Evolutionary conservation across 2,888 invertebrate genomes (phyloP), one percentile per base, ranked within the genome.

Genomic region (Heliconius sara): DNA sequence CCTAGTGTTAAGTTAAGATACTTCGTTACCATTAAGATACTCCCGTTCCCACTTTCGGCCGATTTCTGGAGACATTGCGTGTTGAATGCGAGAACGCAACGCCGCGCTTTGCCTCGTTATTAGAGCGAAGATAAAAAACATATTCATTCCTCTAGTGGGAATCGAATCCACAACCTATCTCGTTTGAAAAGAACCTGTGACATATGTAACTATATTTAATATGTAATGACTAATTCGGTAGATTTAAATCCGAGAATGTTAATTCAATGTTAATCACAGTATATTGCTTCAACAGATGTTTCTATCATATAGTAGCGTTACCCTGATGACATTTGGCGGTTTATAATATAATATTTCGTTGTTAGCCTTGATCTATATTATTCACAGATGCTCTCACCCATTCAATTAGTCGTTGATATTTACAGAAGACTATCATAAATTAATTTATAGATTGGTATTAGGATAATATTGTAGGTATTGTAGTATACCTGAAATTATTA

Each of bases 321-420:
- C 87, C 81, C 86, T 82, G 82, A 78, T 90, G 87, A 82, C 86
- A 89, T 90, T 90, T 87, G 82, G 84, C 84, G 67, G 79, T 63
- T 81, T 72, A 83, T 86, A 84, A 85, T 85, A 82, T 84, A 84
- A 85, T 85, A 82, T 84, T 81, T 80, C 79, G 80, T 82, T 79
- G 74, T 72, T 39, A 80, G 80, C 83, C 84, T 83, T 84, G 84
- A 80, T 79, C 82, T 57, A 81, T 67, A 79, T 81, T 77, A 77
- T 65, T 67, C 71, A 72, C 75, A 82, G 79, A 76, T 74, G 78
- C 78, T 77, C 82, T 79, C 77, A 79, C 79, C 77, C 76, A 80
- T 83, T 80, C 70, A 81, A 76, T 82, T 74, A 65, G 43, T 74
- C 66, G 76, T 70, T 82, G 83, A 79, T 82, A 82, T 84, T 84